phyloP scores from a whole-genome alignment of 2,113 vertebrate species.

The Trichechus manatus region DNA sequence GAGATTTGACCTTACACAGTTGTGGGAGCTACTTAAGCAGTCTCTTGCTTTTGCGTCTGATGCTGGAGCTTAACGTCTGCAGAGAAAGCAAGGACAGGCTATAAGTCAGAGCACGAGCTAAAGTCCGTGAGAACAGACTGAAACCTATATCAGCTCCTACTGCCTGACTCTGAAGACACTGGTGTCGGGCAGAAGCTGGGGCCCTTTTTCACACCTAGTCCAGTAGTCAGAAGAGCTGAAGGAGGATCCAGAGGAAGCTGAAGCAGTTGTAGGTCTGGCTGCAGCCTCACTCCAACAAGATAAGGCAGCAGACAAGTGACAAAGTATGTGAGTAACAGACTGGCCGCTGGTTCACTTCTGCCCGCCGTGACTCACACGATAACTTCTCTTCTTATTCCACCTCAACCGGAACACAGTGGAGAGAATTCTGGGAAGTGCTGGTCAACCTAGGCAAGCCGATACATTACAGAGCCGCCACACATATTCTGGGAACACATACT shows the following conservation, averaged over 20 bases:
- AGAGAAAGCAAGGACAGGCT: neutral
- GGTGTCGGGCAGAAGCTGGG: neutral
- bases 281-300: too few relatives aligned
- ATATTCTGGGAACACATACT: neutral
- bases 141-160: neutral
- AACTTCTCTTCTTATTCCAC: neutral
- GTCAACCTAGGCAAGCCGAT: neutral
- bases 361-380: rapidly evolving
- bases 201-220: neutral
- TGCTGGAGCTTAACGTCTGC: neutral
- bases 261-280: neutral
- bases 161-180: neutral
- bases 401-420: neutral
- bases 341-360: neutral
- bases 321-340: neutral
- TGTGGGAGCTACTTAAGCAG: neutral
- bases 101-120: neutral
- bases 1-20: neutral
- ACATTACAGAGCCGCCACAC: neutral
- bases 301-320: neutral
- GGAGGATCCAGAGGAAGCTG: neutral
- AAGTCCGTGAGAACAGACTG: neutral
- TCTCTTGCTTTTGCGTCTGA: neutral
- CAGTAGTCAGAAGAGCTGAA: neutral
- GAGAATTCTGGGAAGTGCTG: neutral